Evolutionary conservation across 2,113 vertebrate species (phyloP), one percentile per base, ranked within the genome.

Genomic region (Acrocephalus kingi): DNA sequence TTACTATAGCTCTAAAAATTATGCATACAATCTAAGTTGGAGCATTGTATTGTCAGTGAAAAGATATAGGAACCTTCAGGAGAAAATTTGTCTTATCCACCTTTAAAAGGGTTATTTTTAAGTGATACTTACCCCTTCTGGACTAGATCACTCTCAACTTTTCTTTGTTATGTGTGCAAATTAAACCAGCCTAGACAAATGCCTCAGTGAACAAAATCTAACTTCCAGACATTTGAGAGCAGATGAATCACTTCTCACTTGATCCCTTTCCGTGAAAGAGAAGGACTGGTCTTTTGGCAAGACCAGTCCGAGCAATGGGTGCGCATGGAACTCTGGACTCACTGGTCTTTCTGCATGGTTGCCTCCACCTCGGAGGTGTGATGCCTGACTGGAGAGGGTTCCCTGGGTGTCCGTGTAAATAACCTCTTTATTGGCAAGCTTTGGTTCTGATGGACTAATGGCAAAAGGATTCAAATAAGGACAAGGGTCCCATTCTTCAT

Each of bases 321-420:
- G n/a, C 39, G 30, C 30, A 55, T 3, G 20, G 51, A 71, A 11
- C 22, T 46, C 62, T n/a, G 56, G 41, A 21, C 8, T 39, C 51
- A 30, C 33, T 37, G 28, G 27, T 37, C 20, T 31, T 54, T 41
- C 39, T 54, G 49, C 10, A 35, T 21, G 30, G 22, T 54, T 1
- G 1, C 7, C 12, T 51, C 27, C 52, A 12, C 13, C 35, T 54
- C 1, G 1, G 20, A 55, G 35, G 4, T 0, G 1, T 41, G 23
- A 18, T 31, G 20, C 24, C 12, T 51, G 21, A 39, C 0, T 48
- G 41, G 69, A 80, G 27, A 80, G 21, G 9, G 23, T 27, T 86
- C 37, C 59, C 19, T 7, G 20, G 9, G 7, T 37, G 17, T 25
- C 71, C n/a, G 1, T 39, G 45, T 51, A 89, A 93, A 89, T 23